Conservation (phyloP, 2,888 invertebrate species). For the Neoaliturus tenellus region DNA sequence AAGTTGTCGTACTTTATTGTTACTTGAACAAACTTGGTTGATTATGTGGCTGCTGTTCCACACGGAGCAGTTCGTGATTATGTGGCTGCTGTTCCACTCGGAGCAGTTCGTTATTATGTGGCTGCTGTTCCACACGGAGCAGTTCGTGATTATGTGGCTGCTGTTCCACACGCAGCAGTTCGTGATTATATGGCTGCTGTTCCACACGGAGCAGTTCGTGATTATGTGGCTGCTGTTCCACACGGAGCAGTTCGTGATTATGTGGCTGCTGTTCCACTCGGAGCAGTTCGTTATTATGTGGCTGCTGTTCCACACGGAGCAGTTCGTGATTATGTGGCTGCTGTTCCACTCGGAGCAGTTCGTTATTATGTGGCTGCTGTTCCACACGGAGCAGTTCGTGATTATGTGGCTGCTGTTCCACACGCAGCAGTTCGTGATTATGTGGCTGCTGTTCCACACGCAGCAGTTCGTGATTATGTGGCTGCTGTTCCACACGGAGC, state of each 20-base stretch:
- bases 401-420: slow-evolving; percentile 69
- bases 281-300: neutral
- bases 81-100: slow-evolving; percentile 72
- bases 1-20: no score
- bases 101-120: slow-evolving; percentile 1
- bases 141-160: neutral
- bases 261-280: slow-evolving; percentile 84
- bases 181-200: neutral
- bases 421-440: slow-evolving; percentile 50
- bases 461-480: slow-evolving; percentile 92
- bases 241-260: slow-evolving; percentile 91
- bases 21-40: no score
- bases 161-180: neutral
- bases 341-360: no score
- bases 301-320: slow-evolving; percentile 71
- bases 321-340: no score
- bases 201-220: slow-evolving; percentile 77
- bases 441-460: slow-evolving; percentile 77
- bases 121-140: neutral
- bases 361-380: no score
- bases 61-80: slow-evolving; percentile 76
- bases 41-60: no score
- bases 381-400: neutral
- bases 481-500: slow-evolving; percentile 86
- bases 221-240: slow-evolving; percentile 73